Conservation (phyloP, 1,140 invertebrate genomes). For the Papilio glaucus region DNA sequence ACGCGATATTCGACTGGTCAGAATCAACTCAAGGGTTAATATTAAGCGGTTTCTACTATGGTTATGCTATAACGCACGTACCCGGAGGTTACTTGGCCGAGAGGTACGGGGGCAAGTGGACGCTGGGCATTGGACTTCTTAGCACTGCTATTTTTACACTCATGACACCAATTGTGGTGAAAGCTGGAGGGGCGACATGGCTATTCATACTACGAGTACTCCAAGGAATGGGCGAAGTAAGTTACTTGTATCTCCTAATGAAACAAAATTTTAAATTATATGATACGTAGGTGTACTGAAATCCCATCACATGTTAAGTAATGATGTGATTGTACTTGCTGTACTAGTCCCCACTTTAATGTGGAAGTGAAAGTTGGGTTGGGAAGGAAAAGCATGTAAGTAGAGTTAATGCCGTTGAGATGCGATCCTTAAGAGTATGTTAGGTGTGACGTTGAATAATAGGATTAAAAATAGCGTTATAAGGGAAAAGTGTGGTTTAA, state of each 20-base stretch:
- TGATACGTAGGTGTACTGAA: no score
- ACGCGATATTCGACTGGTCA: constrained; percentile 84
- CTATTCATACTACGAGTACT: constrained; percentile 87
- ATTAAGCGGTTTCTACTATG: constrained; percentile 85
- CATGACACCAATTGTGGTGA: constrained; percentile 81
- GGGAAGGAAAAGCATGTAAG: no score
- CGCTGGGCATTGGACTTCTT: constrained; percentile 85
- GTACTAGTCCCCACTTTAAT: no score
- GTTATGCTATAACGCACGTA: constrained; percentile 86
- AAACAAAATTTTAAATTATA: neutral
- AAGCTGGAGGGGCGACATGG: constrained; percentile 82
- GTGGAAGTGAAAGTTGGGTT: no score
- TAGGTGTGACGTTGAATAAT: no score
- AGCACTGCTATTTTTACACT: constrained; percentile 85
- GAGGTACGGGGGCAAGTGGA: constrained; percentile 84
- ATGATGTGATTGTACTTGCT: no score
- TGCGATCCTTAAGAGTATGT: no score
- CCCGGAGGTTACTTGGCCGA: constrained; percentile 85
- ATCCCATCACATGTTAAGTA: no score
- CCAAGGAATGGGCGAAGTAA: constrained; percentile 87
- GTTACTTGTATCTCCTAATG: constrained; percentile 25
- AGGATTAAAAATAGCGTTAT: no score
- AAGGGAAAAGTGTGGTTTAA: no score
- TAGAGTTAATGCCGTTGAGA: no score
- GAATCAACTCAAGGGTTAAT: constrained; percentile 85